These are phyloP conservation scores for Synanthedon myopaeformis DNA, from an alignment of 2,888 invertebrate genomes.

Conservation along the genomic window DNA sequence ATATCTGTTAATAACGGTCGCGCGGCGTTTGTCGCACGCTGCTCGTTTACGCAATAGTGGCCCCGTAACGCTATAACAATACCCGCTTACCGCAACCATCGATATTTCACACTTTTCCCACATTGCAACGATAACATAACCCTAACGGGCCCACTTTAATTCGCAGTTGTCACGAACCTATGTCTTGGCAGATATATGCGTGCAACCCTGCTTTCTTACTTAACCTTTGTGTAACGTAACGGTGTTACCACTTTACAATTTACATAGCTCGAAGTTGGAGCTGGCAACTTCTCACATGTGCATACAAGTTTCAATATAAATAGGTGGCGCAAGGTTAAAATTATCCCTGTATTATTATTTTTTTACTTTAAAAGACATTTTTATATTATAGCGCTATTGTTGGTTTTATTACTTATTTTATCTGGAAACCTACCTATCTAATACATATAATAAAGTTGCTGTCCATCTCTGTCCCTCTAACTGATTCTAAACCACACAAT, in stretches of 20 bases:
- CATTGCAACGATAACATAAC: not conserved
- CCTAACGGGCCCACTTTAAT: not conserved
- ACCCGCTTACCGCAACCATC: slow-evolving; percentile 38
- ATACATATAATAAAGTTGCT: no score
- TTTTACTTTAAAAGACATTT: no score
- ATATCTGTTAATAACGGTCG: slow-evolving; percentile 6
- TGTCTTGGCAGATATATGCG: not conserved
- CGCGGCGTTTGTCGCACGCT: slow-evolving; percentile 21
- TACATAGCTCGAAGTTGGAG: no score
- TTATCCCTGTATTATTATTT: no score
- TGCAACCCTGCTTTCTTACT: not conserved
- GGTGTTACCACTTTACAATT: not conserved
- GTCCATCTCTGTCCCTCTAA: no score
- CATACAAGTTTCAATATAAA: no score
- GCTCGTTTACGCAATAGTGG: slow-evolving; percentile 18
- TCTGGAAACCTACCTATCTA: no score
- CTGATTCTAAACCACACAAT: no score
- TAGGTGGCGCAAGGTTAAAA: no score
- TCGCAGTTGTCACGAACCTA: not conserved
- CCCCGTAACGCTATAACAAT: slow-evolving; percentile 14
- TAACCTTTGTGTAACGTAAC: not conserved
- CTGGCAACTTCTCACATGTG: no score
- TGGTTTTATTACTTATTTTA: no score
- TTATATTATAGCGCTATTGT: no score
- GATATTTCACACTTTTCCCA: slow-evolving; percentile 42